These are phyloP conservation scores for Mactra quadrangularis DNA, from an alignment of 1,140 invertebrate species.

Conservation along the genomic window DNA sequence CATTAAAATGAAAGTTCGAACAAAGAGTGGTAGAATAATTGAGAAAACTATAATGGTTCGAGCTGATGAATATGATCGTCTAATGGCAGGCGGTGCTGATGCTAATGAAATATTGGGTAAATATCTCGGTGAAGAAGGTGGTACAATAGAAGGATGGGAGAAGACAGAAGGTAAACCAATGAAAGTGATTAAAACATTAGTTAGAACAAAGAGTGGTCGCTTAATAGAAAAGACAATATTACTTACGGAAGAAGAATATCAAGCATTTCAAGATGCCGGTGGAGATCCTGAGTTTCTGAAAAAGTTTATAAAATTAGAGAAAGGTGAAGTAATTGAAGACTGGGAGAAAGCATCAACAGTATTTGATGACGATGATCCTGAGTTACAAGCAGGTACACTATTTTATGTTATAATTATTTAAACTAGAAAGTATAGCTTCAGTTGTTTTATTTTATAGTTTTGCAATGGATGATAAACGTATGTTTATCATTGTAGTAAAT, in stretches of 20 bases:
- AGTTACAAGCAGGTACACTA: constrained; percentile 69
- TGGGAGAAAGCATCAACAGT: constrained; percentile 83
- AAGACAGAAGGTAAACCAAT: constrained; percentile 71
- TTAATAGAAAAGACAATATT: constrained; percentile 81
- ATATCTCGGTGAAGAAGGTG: constrained; percentile 77
- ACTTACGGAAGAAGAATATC: constrained; percentile 82
- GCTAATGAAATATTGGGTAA: constrained; percentile 75
- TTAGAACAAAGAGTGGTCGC: constrained; percentile 81
- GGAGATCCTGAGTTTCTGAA: constrained; percentile 81
- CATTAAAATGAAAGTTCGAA: constrained; percentile 80
- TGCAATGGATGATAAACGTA: too few species aligned
- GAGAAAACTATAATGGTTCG: constrained; percentile 82
- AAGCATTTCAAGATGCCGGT: constrained; percentile 77
- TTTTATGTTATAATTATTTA: background rate
- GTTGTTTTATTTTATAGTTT: too few species aligned
- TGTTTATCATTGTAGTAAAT: too few species aligned
- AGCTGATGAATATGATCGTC: constrained; percentile 81
- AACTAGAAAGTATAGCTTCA: too few species aligned
- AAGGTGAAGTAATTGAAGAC: constrained; percentile 81
- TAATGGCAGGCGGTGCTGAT: constrained; percentile 77
- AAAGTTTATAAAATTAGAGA: constrained; percentile 78
- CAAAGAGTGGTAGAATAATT: constrained; percentile 81
- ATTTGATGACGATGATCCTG: constrained; percentile 77
- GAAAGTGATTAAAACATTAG: constrained; percentile 81
- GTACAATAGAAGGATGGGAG: constrained; percentile 78